Conservation (phyloP, 2,113 vertebrate genomes). For the Emydura subglobosa region DNA sequence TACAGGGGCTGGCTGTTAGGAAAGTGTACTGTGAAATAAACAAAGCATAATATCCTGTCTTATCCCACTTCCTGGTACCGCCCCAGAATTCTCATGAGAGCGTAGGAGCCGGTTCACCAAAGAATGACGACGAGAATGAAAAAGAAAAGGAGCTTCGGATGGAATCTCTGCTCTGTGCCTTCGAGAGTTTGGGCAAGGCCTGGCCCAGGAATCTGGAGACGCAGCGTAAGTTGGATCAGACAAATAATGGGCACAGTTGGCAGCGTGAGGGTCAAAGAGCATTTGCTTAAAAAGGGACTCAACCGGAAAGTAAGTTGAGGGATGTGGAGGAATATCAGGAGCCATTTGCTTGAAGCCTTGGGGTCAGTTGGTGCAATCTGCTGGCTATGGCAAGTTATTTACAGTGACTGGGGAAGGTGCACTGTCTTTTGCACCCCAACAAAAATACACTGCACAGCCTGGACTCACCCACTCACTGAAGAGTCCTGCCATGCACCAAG, state of each 20-base stretch:
- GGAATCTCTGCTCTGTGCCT: slow-evolving; percentile 91
- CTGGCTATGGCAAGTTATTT: neutral
- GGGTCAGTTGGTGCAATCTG: neutral
- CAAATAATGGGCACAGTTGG: neutral
- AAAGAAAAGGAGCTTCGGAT: slow-evolving; percentile 89
- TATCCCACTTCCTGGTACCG: neutral
- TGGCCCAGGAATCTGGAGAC: slow-evolving; percentile 90
- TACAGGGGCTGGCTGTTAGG: fast-evolving
- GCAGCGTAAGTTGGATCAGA: slow-evolving; percentile 83
- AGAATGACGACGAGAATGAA: slow-evolving; percentile 80
- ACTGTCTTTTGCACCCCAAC: neutral
- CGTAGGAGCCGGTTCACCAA: slow-evolving; percentile 64
- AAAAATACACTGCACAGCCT: neutral
- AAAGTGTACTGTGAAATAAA: neutral
- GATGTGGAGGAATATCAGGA: neutral
- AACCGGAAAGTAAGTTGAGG: neutral
- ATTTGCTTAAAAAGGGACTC: neutral
- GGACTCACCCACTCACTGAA: neutral
- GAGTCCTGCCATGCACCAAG: neutral
- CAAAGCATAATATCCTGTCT: neutral
- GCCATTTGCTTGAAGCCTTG: neutral
- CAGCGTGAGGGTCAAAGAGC: neutral
- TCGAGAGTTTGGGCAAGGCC: slow-evolving; percentile 92
- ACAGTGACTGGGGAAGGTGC: neutral
- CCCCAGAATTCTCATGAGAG: slow-evolving; percentile 86